phyloP scores from a whole-genome alignment of 2,113 vertebrate species.

The Circaetus cinerascens region DNA sequence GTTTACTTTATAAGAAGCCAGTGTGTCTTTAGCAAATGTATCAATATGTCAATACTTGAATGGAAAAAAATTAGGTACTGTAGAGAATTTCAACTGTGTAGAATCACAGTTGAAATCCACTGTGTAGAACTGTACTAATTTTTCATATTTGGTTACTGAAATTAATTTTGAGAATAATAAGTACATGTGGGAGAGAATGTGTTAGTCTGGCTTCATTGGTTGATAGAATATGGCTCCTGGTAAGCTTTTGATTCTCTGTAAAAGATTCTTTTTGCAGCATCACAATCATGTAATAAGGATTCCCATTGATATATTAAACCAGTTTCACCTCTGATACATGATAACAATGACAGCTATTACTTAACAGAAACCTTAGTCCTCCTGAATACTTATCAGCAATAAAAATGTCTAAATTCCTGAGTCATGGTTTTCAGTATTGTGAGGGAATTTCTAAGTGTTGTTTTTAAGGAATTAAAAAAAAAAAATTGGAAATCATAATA shows the following conservation, averaged over 20 bases:
- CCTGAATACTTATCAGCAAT: not conserved
- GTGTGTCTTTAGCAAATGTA: not conserved
- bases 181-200: not conserved
- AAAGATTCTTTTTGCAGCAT: not conserved
- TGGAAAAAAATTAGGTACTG: not conserved
- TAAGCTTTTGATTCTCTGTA: not conserved
- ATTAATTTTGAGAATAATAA: not conserved
- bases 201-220: not conserved
- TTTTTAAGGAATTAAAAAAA: not conserved
- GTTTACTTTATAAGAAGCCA: not conserved
- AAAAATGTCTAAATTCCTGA: not conserved
- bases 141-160: not conserved
- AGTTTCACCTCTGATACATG: not conserved
- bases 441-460: not conserved
- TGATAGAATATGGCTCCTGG: not conserved
- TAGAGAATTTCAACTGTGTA: not conserved
- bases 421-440: not conserved
- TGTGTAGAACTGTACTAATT: not conserved
- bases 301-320: not conserved
- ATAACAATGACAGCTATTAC: not conserved
- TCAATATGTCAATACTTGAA: not conserved
- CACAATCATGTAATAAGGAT: not conserved
- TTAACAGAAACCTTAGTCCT: not conserved
- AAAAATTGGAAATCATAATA: not conserved
- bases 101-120: not conserved